These are phyloP conservation scores for Acronicta leporina DNA, from an alignment of 2,888 invertebrate genomes.

Conservation along the genomic window DNA sequence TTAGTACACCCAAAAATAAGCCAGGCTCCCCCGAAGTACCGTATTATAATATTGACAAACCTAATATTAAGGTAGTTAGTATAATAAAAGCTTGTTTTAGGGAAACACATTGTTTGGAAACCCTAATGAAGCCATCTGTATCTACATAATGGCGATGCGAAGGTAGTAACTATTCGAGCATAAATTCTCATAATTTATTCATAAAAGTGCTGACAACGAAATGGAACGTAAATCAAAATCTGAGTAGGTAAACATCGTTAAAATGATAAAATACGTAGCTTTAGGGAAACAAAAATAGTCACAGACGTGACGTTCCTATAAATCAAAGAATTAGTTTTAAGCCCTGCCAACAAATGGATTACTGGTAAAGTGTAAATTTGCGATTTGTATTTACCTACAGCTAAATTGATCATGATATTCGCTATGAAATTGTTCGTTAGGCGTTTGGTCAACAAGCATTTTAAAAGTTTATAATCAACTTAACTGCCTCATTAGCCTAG, in stretches of 20 bases:
- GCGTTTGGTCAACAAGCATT: too few relatives aligned
- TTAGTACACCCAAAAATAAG: too few relatives aligned
- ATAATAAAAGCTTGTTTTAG: neutral
- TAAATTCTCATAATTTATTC: constrained; percentile 37
- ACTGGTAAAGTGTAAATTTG: constrained; percentile 14
- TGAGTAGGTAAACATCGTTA: constrained; percentile 47
- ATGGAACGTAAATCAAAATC: constrained; percentile 38
- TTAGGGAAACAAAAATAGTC: constrained; percentile 30
- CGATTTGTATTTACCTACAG: constrained; percentile 6
- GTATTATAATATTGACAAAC: neutral
- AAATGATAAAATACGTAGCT: constrained; percentile 45
- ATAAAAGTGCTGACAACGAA: constrained; percentile 29
- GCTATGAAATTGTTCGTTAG: too few relatives aligned
- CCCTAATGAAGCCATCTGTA: constrained; percentile 12
- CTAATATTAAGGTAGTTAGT: neutral
- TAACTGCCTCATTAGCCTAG: too few relatives aligned
- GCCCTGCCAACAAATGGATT: constrained; percentile 5
- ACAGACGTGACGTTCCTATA: constrained; percentile 36
- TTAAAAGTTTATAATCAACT: too few relatives aligned
- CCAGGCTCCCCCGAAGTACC: too few relatives aligned
- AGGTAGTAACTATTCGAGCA: constrained; percentile 23
- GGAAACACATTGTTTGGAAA: constrained; percentile 4
- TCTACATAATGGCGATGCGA: constrained; percentile 31
- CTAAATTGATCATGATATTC: too few relatives aligned
- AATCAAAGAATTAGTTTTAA: constrained; percentile 42